Percentiles rank a stretch among this genome's conserved stretches.
Conservation (phyloP, 1,140 invertebrate species). For the Lysiphlebus fabarum region DNA sequence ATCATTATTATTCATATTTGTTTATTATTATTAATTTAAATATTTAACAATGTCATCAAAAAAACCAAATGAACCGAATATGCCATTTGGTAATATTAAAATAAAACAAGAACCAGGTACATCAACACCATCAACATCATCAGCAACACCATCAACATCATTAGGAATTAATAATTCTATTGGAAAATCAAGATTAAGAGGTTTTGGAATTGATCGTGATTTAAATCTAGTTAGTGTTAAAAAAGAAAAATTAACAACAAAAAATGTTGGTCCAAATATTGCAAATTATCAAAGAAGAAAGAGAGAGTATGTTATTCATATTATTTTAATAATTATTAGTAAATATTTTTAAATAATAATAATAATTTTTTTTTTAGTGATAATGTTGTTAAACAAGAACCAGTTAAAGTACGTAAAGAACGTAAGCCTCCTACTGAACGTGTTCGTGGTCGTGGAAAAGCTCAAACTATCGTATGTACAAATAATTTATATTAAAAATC, state of each 20-base stretch:
- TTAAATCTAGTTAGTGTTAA: conserved; percentile 31
- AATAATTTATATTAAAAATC: background rate
- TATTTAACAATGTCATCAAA: background rate
- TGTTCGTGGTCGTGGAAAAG: conserved; percentile 30
- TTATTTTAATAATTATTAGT: background rate
- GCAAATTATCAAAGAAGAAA: conserved; percentile 49
- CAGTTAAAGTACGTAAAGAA: conserved; percentile 23
- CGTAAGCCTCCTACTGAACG: conserved; percentile 17
- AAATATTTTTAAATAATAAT: conserved; percentile 9
- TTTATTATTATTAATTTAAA: background rate
- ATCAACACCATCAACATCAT: conserved; percentile 17
- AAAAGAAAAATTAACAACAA: conserved; percentile 41
- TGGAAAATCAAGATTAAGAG: conserved; percentile 37
- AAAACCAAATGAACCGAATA: background rate
- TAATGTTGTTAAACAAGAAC: conserved; percentile 25
- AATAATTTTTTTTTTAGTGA: conserved; percentile 33
- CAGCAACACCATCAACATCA: conserved; percentile 45
- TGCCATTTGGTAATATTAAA: conserved; percentile 10
- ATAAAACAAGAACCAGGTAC: conserved; percentile 30
- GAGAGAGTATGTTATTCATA: conserved; percentile 39
- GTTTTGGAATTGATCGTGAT: no score
- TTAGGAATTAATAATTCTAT: conserved; percentile 45
- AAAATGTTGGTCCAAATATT: conserved; percentile 46
- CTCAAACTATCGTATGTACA: conserved; percentile 17
- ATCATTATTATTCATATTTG: background rate